A percentile compares a stretch with the other conserved stretches of the same genome.
Evolutionary conservation across 2,797 vertebrate genomes (phyloP).

Genomic region (Allobates femoralis): DNA sequence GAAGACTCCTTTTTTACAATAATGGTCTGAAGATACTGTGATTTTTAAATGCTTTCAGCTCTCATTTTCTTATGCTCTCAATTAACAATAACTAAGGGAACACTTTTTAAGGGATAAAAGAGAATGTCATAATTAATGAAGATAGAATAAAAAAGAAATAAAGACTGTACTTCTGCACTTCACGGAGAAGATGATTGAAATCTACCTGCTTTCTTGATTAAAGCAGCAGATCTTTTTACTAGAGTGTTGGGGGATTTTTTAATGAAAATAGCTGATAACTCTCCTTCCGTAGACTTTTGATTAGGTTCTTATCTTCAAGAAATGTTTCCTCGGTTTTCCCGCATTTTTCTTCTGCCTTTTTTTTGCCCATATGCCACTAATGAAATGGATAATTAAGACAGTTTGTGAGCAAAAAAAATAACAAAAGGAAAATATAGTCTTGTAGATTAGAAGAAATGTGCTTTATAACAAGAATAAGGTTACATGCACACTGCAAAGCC

Average conservation of each 20-base stretch:
- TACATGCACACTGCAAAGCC: slow-evolving; percentile 27
- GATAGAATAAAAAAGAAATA: not conserved
- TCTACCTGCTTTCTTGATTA: slow-evolving; percentile 6
- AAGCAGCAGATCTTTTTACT: not conserved
- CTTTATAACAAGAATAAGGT: slow-evolving; percentile 25
- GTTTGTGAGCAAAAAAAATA: not conserved
- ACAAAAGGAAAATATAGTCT: not conserved
- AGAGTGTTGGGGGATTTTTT: not conserved
- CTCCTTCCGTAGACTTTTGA: not conserved
- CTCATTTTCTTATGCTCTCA: slow-evolving; percentile 5
- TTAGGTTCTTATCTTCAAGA: not conserved
- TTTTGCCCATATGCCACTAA: not conserved
- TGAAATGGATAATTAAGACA: slow-evolving; percentile 12
- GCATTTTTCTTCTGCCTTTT: not conserved
- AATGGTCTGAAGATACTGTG: not conserved
- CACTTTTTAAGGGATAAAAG: slow-evolving; percentile 1
- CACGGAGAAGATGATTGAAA: not conserved
- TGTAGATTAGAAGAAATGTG: not conserved
- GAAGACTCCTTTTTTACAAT: not conserved
- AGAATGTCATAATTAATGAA: slow-evolving; percentile 12
- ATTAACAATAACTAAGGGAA: slow-evolving; percentile 1
- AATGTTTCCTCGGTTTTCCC: not conserved
- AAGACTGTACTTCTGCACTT: not conserved
- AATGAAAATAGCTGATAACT: not conserved
- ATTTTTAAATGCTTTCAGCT: not conserved